phyloP scores from a whole-genome alignment of 2,113 vertebrate species.

The Laticauda colubrina region DNA sequence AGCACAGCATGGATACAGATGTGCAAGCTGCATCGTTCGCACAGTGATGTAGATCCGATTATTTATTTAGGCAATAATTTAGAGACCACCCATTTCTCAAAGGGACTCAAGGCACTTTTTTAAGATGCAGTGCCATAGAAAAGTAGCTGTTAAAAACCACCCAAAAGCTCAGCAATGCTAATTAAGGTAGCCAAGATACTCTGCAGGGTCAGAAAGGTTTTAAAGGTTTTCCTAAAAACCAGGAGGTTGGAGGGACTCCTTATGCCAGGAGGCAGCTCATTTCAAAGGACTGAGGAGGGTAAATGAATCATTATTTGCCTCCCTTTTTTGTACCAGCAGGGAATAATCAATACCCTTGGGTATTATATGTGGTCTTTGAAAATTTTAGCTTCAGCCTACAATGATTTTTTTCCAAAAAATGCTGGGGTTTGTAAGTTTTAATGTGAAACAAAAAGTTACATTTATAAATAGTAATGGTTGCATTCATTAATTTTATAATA shows the following conservation, averaged over 20 bases:
- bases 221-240: neutral
- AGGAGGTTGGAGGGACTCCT: neutral
- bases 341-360: neutral
- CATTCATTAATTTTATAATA: neutral
- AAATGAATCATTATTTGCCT: neutral
- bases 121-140: neutral
- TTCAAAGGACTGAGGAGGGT: neutral
- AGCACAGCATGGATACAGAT: neutral
- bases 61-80: neutral
- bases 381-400: neutral
- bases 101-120: neutral
- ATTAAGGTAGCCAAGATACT: neutral
- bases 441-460: neutral
- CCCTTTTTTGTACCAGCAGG: neutral
- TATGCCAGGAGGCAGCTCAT: neutral
- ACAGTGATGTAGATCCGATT: neutral
- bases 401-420: neutral
- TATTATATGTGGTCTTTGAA: neutral
- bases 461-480: neutral
- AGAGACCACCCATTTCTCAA: neutral
- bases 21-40: neutral
- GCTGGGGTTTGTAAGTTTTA: neutral
- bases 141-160: neutral
- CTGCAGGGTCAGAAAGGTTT: neutral
- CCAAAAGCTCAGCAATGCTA: neutral